Evolutionary conservation across 2,113 vertebrate genomes (phyloP), one percentile per base, ranked within the genome.

Genomic region (Oxygymnocypris stewartii): DNA sequence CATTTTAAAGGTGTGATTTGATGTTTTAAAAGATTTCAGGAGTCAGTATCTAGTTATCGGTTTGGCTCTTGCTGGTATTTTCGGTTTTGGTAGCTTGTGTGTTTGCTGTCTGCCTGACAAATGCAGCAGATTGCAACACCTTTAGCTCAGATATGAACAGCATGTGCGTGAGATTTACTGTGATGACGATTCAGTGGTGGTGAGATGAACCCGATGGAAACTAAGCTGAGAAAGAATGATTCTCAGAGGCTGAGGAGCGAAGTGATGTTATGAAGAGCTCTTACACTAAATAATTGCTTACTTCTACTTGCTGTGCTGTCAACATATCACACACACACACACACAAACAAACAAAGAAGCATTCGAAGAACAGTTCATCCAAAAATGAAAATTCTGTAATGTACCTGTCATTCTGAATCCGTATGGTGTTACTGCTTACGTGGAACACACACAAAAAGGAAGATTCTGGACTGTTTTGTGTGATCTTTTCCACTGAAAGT

Each of bases 151-250:
- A 82, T 82, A 31, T 65, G 79, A 81, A 81, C 79, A 81, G 79
- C 79, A 81, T 65, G 59, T 65, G 79, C 67, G 80, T 82, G 57
- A 63, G 79, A 81, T 81, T 81, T 81, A 81, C 57, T 63, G 79
- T 63, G 40, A 82, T 44, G 61, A 82, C 42, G 42, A 76, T 44
- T 63, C 40, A n/a, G 57, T 2, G 59, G 23, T 44, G 59, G 40
- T 23, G 54, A 65, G 79, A 81, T 42, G n/a, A n/a, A n/a, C n/a
- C n/a, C n/a, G n/a, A n/a, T n/a, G 14, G 54, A 67, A 82, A 67
- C n/a, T 12, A 28, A 65, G 14, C 40, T 42, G 59, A 65, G 40
- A 82, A 47, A 6, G 49, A 57, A 57, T 5, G 49, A 79, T 79
- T 79, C 10, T 51, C 28, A 57, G 42, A 40, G 6, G 12, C n/a